These are phyloP conservation scores for Stegana nigrithorax DNA, from an alignment of 2,888 invertebrate genomes.

Conservation along the genomic window DNA sequence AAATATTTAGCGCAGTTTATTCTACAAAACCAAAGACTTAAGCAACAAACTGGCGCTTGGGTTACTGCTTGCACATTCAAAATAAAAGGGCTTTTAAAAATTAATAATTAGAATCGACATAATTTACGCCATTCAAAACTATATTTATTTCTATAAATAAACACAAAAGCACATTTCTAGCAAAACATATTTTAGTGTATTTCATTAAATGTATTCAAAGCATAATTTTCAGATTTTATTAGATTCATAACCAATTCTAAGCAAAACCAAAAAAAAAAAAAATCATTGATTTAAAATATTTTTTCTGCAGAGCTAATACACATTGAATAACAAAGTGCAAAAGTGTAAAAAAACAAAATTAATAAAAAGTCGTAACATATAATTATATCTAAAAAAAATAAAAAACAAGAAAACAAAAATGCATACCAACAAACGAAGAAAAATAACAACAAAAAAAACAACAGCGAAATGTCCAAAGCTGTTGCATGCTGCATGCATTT, in stretches of 20 bases:
- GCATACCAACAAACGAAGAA: constrained; percentile 13
- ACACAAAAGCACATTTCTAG: too few relatives aligned
- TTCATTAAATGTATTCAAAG: too few relatives aligned
- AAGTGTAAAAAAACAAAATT: constrained; percentile 6
- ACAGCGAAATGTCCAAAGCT: neutral
- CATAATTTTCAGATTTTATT: neutral
- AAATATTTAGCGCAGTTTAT: too few relatives aligned
- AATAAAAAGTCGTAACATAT: too few relatives aligned
- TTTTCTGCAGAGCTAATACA: neutral
- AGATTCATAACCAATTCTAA: neutral
- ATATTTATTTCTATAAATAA: too few relatives aligned
- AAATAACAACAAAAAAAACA: constrained; percentile 1
- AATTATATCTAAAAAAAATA: neutral
- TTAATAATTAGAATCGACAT: too few relatives aligned
- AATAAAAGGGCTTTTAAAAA: too few relatives aligned
- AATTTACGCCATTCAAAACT: too few relatives aligned
- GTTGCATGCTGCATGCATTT: constrained; percentile 31
- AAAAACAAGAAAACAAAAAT: neutral
- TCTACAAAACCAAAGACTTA: neutral
- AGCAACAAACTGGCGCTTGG: neutral
- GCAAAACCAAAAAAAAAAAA: neutral
- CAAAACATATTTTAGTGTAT: too few relatives aligned
- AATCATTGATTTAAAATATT: neutral
- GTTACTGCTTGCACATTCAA: too few relatives aligned
- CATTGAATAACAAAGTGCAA: neutral